Conservation (phyloP, 2,888 invertebrate genomes). For the Piscicola geometra region DNA sequence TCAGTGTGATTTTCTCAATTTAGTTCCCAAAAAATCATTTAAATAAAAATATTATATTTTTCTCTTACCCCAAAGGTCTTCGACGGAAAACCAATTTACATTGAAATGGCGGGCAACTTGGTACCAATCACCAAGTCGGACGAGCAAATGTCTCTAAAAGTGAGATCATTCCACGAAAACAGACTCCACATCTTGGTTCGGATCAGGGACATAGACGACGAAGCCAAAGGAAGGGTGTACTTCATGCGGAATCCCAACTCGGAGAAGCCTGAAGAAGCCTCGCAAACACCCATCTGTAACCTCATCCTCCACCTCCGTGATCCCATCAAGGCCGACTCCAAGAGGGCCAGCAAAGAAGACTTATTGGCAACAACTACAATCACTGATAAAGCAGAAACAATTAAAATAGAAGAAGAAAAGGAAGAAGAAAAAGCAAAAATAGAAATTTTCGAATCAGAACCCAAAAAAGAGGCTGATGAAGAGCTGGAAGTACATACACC, state of each 20-base stretch:
- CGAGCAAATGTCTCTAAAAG: constrained; percentile 86
- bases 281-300: constrained; percentile 87
- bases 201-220: constrained; percentile 73
- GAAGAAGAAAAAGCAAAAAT: background rate
- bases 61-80: constrained; percentile 64
- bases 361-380: too few relatives aligned
- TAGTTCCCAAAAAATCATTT: background rate
- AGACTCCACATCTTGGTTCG: constrained; percentile 89
- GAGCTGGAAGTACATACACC: background rate
- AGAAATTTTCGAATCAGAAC: background rate
- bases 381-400: background rate
- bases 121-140: constrained; percentile 91
- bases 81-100: constrained; percentile 86
- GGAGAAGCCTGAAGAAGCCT: constrained; percentile 73
- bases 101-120: constrained; percentile 94
- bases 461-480: background rate
- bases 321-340: constrained; percentile 16
- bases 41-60: background rate
- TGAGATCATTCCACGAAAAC: constrained; percentile 95
- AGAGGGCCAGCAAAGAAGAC: constrained; percentile 25
- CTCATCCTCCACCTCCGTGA: constrained; percentile 80
- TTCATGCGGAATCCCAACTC: constrained; percentile 95
- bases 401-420: background rate
- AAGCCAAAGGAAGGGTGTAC: constrained; percentile 84
- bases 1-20: too few relatives aligned